Evolutionary conservation across 2,888 invertebrate genomes (phyloP).

Genomic region (Chrysina gloriosa): DNA sequence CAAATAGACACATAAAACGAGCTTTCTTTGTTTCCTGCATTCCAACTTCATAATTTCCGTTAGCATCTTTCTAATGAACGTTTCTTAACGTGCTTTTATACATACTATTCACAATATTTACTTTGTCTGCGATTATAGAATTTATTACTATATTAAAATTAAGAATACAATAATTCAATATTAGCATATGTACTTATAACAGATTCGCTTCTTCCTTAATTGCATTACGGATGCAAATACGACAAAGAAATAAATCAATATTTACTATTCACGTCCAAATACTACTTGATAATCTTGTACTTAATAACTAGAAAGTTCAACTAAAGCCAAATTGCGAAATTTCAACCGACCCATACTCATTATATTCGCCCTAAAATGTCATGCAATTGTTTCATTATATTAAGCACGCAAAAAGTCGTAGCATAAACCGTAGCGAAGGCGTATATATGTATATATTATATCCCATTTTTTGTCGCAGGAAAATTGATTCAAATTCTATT

Average conservation of each 20-base stretch:
- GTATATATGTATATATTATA: slow-evolving; percentile 1
- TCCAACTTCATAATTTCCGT: too few relatives aligned
- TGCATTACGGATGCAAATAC: slow-evolving; percentile 19
- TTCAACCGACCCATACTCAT: not conserved
- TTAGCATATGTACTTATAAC: slow-evolving; percentile 7
- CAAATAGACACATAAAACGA: too few relatives aligned
- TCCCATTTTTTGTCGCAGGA: not conserved
- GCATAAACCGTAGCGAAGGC: not conserved
- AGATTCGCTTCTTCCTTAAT: slow-evolving; percentile 14
- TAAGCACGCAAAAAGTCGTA: not conserved
- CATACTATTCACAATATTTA: slow-evolving; percentile 1
- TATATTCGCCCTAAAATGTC: not conserved
- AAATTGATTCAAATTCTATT: slow-evolving; percentile 2
- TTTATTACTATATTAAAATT: slow-evolving; percentile 11
- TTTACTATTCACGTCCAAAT: not conserved
- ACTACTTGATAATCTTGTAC: not conserved
- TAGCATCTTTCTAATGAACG: too few relatives aligned
- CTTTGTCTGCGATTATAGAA: slow-evolving; percentile 9
- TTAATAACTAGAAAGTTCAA: not conserved
- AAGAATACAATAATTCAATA: slow-evolving; percentile 22
- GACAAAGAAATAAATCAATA: not conserved
- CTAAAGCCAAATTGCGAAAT: not conserved
- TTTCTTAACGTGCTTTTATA: slow-evolving; percentile 9
- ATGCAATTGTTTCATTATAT: slow-evolving; percentile 2
- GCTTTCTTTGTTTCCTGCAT: too few relatives aligned